Evolutionary conservation across 2,888 invertebrate genomes (phyloP), one percentile per base, ranked within the genome.

Genomic region (Nycteola revayana): DNA sequence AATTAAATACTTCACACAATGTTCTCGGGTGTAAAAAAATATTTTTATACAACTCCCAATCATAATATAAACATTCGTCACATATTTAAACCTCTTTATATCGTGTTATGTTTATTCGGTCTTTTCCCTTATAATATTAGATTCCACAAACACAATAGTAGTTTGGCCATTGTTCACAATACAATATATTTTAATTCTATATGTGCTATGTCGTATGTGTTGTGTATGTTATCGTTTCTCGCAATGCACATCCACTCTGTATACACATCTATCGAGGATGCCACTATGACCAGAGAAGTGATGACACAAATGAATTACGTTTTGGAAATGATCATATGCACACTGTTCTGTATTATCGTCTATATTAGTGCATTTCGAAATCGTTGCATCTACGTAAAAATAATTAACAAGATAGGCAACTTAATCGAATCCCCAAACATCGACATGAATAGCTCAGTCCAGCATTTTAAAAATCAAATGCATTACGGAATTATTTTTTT

Each of bases 231-330:
- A 1, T 32, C 55, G 1, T 83, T 79, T 42, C 39, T 66, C 10
- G 50, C 53, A 1, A 17, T 78, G 3, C 83, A 84, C 34, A 36
- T 77, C 4, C 57, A 54, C 14, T 49, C 72, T 2, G 53, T 83
- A 7, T 52, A 66, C 11, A 38, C 50, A 2, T 43, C 57, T 1
- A 46, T 57, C 1, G 69, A 71, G 7, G 52, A 58, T 20, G 65
- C 51, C 20, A 40, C 58, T 1, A 56, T 76, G 41, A 74, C 66
- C 0, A 65, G 74, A 10, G 72, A 59, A 9, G 32, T 75, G 0
- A 49, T 76, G 42, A 77, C 81, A 3, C 61, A 79, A 56, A 53
- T 77, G 26, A 86, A 87, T 45, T 84, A 84, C 25, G 52, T 77
- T 1, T 27, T 76, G 1, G 85, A 87, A 47, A 28, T 81, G 1